These are phyloP conservation scores for Lepidocyrtinus sp. DNA, from an alignment of 2,888 invertebrate genomes.

Conservation along the genomic window DNA sequence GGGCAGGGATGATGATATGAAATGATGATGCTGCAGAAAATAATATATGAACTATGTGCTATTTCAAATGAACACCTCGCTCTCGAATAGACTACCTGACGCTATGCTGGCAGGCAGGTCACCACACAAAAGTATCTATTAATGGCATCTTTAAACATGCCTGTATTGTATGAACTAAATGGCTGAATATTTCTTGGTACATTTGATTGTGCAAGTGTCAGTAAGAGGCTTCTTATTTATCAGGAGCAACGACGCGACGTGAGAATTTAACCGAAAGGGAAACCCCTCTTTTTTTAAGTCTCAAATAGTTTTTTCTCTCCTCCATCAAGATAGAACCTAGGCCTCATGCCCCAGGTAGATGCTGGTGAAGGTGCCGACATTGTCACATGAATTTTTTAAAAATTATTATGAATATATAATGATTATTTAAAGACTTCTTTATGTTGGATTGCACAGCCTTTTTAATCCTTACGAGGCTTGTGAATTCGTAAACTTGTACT, in stretches of 20 bases:
- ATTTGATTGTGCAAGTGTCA: too few relatives aligned
- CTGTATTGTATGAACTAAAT: too few relatives aligned
- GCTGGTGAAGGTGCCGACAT: conserved; percentile 36
- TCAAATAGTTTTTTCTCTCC: not conserved
- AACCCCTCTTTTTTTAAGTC: not conserved
- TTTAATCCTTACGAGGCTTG: not conserved
- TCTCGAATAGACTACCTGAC: too few relatives aligned
- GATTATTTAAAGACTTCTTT: not conserved
- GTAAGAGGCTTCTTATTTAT: too few relatives aligned
- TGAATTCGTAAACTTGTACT: not conserved
- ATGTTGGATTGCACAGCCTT: not conserved
- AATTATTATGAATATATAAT: too few relatives aligned
- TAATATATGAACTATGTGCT: too few relatives aligned
- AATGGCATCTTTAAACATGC: not conserved
- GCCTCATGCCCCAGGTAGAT: not conserved
- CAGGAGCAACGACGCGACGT: not conserved
- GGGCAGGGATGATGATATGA: too few relatives aligned
- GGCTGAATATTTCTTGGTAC: too few relatives aligned
- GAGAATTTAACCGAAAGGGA: too few relatives aligned
- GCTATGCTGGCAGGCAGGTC: not conserved
- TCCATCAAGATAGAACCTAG: too few relatives aligned
- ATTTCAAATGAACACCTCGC: too few relatives aligned
- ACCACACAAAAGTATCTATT: not conserved
- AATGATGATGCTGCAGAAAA: not conserved
- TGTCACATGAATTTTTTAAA: conserved; percentile 18